Conservation (phyloP, 2,113 vertebrate genomes). For the Centropus unirufus region DNA sequence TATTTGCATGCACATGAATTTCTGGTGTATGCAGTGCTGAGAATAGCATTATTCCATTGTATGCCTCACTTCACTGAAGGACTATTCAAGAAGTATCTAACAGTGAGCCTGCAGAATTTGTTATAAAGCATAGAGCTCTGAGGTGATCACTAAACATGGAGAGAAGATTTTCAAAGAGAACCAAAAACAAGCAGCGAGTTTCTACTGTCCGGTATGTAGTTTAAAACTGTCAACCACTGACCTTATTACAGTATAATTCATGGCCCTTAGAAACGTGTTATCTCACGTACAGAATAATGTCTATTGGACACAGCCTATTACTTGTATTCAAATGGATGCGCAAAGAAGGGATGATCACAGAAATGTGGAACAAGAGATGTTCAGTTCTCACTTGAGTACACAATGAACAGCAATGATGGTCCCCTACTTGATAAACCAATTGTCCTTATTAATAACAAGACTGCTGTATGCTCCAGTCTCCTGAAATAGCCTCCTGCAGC, state of each 20-base stretch:
- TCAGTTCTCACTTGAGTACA: background rate
- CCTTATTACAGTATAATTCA: background rate
- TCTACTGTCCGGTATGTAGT: background rate
- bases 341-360: background rate
- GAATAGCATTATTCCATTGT: background rate
- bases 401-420: background rate
- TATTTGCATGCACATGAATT: background rate
- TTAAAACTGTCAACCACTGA: background rate
- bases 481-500: background rate
- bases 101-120: background rate
- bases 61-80: background rate
- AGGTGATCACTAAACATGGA: background rate
- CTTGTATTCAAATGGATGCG: background rate
- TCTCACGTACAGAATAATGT: background rate
- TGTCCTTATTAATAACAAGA: background rate
- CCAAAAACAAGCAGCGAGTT: background rate
- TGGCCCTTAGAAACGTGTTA: background rate
- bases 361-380: background rate
- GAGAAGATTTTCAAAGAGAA: background rate
- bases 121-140: background rate
- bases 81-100: background rate
- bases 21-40: background rate
- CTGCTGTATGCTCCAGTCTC: background rate
- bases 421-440: background rate
- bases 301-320: background rate